These are phyloP conservation scores for Empis stercorea DNA, from an alignment of 2,888 invertebrate genomes.

Conservation along the genomic window DNA sequence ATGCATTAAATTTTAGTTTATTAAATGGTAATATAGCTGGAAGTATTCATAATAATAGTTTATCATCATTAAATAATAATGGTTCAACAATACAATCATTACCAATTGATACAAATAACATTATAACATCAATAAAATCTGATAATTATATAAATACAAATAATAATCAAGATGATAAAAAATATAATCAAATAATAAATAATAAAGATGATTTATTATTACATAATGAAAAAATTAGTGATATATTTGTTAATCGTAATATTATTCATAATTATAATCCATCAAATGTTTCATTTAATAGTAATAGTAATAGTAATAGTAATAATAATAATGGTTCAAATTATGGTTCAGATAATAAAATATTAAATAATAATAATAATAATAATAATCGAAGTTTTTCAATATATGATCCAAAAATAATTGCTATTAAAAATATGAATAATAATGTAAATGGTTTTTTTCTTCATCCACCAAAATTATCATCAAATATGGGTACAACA, in stretches of 20 bases:
- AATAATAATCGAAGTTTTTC: constrained; percentile 9
- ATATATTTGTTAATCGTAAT: constrained; percentile 16
- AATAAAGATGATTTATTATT: constrained; percentile 5
- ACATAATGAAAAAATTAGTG: constrained; percentile 14
- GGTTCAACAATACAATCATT: not conserved
- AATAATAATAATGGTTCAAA: not conserved
- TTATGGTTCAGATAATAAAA: not conserved
- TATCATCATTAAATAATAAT: not conserved
- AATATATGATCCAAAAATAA: constrained; percentile 10
- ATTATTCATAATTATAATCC: constrained; percentile 5
- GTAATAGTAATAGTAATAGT: constrained; percentile 4
- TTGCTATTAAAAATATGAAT: constrained; percentile 5
- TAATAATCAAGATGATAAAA: not conserved
- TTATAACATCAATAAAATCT: not conserved
- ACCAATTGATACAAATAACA: not conserved
- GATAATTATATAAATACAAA: not conserved
- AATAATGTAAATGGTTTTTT: constrained; percentile 13
- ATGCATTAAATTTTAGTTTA: constrained; percentile 10
- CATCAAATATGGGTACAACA: no score
- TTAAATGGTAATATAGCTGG: constrained; percentile 7
- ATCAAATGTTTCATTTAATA: constrained; percentile 12
- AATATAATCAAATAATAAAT: not conserved
- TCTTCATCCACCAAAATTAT: constrained; percentile 12
- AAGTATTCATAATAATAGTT: constrained; percentile 3
- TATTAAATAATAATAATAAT: not conserved